Conservation (phyloP, 2,888 invertebrate genomes). For the Neoascia interrupta region DNA sequence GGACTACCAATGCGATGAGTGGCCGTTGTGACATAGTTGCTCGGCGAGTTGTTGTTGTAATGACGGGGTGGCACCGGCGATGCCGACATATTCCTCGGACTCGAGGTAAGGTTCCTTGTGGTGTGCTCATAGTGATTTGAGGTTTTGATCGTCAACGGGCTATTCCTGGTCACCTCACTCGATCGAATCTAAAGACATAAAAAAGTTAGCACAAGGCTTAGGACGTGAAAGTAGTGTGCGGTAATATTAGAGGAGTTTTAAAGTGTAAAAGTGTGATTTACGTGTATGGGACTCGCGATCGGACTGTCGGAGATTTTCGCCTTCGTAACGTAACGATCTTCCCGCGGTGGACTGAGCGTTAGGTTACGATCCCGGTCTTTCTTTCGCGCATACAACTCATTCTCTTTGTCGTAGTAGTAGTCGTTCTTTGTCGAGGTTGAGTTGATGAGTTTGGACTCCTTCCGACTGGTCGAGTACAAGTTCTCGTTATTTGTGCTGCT, state of each 20-base stretch:
- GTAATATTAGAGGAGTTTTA: conserved; percentile 18
- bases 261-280: conserved; percentile 73
- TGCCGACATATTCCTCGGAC: conserved; percentile 77
- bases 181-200: conserved; percentile 75
- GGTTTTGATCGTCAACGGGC: conserved; percentile 79
- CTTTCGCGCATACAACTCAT: conserved; percentile 76
- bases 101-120: conserved; percentile 75
- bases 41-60: conserved; percentile 81
- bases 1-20: conserved; percentile 79
- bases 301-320: conserved; percentile 72
- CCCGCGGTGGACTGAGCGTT: conserved; percentile 76
- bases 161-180: conserved; percentile 77
- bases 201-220: conserved; percentile 10
- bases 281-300: conserved; percentile 79
- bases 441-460: conserved; percentile 75
- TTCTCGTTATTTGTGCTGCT: conserved; percentile 76
- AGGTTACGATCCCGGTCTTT: conserved; percentile 74
- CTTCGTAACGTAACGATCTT: conserved; percentile 75
- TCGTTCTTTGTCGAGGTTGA: conserved; percentile 75
- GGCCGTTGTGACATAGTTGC: conserved; percentile 81
- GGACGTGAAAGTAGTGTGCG: not conserved
- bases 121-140: conserved; percentile 77
- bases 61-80: conserved; percentile 77
- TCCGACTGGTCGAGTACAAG: conserved; percentile 74
- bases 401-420: conserved; percentile 79